Evolutionary conservation across 30 jellyfish, hydroid and myxozoan genomes (phyloP).

Genomic region (Aurelia sp.): DNA sequence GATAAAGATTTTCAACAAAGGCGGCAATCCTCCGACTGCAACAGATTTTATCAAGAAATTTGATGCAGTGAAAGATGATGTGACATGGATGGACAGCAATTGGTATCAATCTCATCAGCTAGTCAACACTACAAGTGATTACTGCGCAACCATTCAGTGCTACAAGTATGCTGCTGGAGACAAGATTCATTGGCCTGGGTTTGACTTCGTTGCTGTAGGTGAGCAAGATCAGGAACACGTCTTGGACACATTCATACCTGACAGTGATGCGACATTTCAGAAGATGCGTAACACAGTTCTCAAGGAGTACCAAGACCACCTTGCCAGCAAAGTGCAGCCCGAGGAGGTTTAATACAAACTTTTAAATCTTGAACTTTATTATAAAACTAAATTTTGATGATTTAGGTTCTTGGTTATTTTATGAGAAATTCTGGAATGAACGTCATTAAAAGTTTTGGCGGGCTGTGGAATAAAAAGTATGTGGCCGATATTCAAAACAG

Average conservation of each 20-base stretch:
- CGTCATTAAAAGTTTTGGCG: too few species aligned
- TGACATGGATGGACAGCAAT: conserved; percentile 37
- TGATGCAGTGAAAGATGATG: conserved; percentile 12
- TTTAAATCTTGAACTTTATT: too few species aligned
- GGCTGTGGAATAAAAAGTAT: too few species aligned
- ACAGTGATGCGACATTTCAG: not conserved
- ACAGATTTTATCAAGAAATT: not conserved
- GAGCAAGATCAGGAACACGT: too few species aligned
- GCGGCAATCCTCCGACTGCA: conserved; percentile 6
- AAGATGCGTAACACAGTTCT: not conserved
- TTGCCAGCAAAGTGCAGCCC: not conserved
- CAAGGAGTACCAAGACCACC: not conserved
- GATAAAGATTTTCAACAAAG: conserved; percentile 15
- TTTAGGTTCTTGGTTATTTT: too few species aligned
- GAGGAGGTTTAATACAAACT: too few species aligned
- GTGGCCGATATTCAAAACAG: too few species aligned
- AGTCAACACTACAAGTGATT: conserved; percentile 17
- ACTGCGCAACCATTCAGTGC: conserved; percentile 52
- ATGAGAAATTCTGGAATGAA: too few species aligned
- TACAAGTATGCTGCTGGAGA: conserved; percentile 19
- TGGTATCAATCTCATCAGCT: conserved; percentile 52
- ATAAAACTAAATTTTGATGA: too few species aligned
- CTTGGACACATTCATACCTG: too few species aligned
- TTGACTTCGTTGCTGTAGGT: not conserved
- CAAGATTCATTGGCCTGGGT: conserved; percentile 15